Base-by-base conservation (phyloP, 1,140 invertebrate species). In the Brachionus paranguensis region DNA sequence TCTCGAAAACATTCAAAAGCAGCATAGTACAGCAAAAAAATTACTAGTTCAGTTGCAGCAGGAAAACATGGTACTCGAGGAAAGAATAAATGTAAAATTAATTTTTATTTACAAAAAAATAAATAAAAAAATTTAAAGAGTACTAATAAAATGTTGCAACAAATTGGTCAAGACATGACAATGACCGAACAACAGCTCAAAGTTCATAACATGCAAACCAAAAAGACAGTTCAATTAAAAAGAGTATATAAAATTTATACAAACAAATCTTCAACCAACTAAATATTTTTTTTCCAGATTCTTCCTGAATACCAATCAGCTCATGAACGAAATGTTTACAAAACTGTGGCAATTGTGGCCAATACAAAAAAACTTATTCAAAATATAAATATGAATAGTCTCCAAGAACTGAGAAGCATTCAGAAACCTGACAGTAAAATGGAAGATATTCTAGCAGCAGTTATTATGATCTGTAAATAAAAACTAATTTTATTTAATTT, bases 241-340 rank as follows among this genome's bases (percentile, higher is more conserved):
- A 88, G 84, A 89, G 89, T 41, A 86, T 5, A 86, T 85, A 37
- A 37, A 37, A 37, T 37, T 37, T 37, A 29, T 29, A 6, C 33
- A 37, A 37, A 37, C 3, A 37, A 37, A 37, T 37, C 6, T 37
- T 5, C 27, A 41, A 12, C 29, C 11, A 41, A 47, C 7, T 53
- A 29, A 47, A 29, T n/a, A 12, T 24, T 24, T 53, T 68, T 6
- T 78, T 68, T 68, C n/a, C 41, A 85, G 84, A 68, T 88, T 12
- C 85, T 90, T 27, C 89, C 89, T 20, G 88, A 90, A 85, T 90
- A 89, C 83, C 88, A 90, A 79, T 87, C 89, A 27, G 87, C 88
- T 43, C 88, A 89, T 85, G 88, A 90, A 84, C 85, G 88, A 50
- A 88, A 88, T 68, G 87, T 89, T 24, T 90, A 88, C 85, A 90